Evolutionary conservation across 2,797 vertebrate genomes (phyloP), one percentile per base, ranked within the genome.

Genomic region (Rachycentron canadum): DNA sequence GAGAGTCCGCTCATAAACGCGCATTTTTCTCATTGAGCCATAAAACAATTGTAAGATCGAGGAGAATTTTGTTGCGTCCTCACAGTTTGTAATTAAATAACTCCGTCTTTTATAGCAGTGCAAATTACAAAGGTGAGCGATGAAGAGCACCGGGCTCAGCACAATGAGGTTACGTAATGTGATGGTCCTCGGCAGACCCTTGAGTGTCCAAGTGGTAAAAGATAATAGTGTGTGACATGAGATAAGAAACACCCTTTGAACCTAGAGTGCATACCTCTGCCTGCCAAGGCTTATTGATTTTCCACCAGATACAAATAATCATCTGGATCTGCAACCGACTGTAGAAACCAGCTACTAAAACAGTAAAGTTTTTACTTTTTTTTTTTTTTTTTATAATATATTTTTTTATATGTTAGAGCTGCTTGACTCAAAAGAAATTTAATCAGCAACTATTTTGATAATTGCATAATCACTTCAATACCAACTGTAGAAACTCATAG

Each of bases 161-260:
- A 45, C 43, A 45, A 45, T 19, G 17, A 19, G 1, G 25, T 73
- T 65, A 64, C 55, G 32, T 41, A 26, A 74, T 11, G 12, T 2
- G n/a, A 60, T 5, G 7, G 17, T 23, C 5, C 65, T 59, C 40
- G 30, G 43, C 26, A 62, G 72, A 84, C n/a, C 60, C 19, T 14
- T 1, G 34, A 60, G 34, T n/a, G 40, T 56, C 67, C 32, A 81
- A 83, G 21, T 58, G 69, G 60, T 82, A 69, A 86, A 79, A 79
- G 79, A 69, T 68, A 82, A 78, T 45, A 62, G 8, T 0, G 68
- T 19, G 67, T 47, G 30, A 70, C 14, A 6, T 30, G 41, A 73
- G 61, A 83, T 80, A 84, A 83, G 53, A 17, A n/a, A 14, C n/a
- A 30, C 1, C 16, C 36, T 70, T 64, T 71, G 4, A 52, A 52